Evolutionary conservation across 2,797 vertebrate genomes (phyloP).

Genomic region (Cetoscarus ocellatus): DNA sequence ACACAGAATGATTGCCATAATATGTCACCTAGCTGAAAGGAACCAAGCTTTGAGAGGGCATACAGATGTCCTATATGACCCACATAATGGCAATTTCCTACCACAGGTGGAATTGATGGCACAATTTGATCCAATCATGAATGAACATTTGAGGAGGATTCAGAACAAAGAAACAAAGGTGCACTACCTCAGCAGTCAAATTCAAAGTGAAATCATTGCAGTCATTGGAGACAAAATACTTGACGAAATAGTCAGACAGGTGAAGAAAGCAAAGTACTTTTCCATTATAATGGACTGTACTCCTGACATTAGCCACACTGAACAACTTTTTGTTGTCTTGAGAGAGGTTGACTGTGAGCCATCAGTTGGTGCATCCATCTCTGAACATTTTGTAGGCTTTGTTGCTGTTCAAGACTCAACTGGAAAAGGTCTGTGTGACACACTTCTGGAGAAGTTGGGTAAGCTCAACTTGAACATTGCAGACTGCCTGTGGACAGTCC

Average conservation of each 20-base stretch:
- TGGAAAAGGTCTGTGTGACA: conserved; percentile 8
- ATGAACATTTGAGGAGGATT: conserved; percentile 13
- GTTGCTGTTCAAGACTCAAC: conserved; percentile 6
- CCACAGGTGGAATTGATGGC: conserved; percentile 24
- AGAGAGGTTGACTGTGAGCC: conserved; percentile 1
- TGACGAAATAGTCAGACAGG: background rate
- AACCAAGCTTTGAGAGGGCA: conserved; percentile 13
- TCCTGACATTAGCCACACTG: conserved; percentile 7
- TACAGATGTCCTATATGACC: conserved; percentile 6
- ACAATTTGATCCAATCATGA: conserved; percentile 13
- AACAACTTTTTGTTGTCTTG: conserved; percentile 20
- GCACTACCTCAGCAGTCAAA: conserved; percentile 3
- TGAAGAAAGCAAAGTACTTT: conserved; percentile 16
- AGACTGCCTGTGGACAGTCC: conserved; percentile 34
- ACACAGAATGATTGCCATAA: conserved; percentile 18
- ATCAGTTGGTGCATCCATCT: conserved; percentile 18
- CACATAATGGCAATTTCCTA: conserved; percentile 15
- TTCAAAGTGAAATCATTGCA: conserved; percentile 16
- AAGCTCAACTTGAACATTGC: background rate
- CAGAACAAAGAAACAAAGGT: conserved; percentile 6
- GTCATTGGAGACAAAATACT: conserved; percentile 12
- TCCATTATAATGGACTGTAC: conserved; percentile 22
- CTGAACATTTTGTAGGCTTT: conserved; percentile 22
- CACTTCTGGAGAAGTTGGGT: background rate
- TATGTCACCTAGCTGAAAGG: conserved; percentile 15